Base-by-base conservation (phyloP, 2,888 invertebrate genomes). In the Rhynchonema sp. region DNA sequence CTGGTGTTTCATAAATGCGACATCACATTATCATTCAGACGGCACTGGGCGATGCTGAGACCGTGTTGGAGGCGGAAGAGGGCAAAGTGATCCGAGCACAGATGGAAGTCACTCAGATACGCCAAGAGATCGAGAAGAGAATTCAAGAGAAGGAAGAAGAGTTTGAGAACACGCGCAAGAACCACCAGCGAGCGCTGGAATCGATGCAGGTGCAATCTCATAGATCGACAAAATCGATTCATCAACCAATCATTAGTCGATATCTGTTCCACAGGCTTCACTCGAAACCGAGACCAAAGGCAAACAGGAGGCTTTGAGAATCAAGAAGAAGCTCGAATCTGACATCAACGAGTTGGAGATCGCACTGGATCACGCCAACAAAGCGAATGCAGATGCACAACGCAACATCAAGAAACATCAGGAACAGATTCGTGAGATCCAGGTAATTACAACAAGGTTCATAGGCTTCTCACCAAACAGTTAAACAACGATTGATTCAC, bases 81-180 rank as follows among this genome's bases (percentile, higher is more conserved):
- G 94, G 94, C 84, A 98, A 72, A 66, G 68, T 71, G 27, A 83
- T 91, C 70, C 87, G 94, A 72, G 85, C 87, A 74, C 94, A 94
- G 79, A 83, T 96, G 69, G 96, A 96, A 80, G 83, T 96, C 75
- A 88, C 90, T 70, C 91, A 92, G 80, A 91, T 98, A 73, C 86
- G 98, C 76, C 90, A 92, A 79, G 96, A 98, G 80, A 96, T 98
- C 77, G 98, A 98, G 80, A 86, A 94, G 74, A 86, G 96, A 74
- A 88, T 98, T 79, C 92, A 94, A 76, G 98, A 98, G 83, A 98
- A 98, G 82, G 98, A 98, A 75, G 96, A 98, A 74, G 96, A 98
- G 80, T 98, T 98, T 82, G 96, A 96, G 77, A 94, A 94, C 80
- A 96, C 96, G 60, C 78, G 94, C 80, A 94, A 94, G 83, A 96